Conservation (phyloP, 2,888 invertebrate species). For the Standfussiana lucernea region DNA sequence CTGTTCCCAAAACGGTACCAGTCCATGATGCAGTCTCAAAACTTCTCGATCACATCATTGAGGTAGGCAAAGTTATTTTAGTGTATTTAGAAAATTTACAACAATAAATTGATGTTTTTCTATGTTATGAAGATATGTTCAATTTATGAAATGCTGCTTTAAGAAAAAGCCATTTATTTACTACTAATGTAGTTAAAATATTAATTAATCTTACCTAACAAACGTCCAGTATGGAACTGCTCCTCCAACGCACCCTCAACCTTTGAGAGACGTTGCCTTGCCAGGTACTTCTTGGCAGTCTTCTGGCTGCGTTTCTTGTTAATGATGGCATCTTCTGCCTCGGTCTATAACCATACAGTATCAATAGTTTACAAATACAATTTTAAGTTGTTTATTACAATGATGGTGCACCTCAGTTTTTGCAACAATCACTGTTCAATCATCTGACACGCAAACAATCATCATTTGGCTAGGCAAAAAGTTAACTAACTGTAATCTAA, state of each 20-base stretch:
- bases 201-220: constrained; percentile 93
- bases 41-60: constrained; percentile 91
- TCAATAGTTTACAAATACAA: constrained; percentile 15
- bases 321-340: constrained; percentile 98
- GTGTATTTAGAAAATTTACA: neutral
- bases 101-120: neutral
- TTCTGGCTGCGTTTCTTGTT: constrained; percentile 98
- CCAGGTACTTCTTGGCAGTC: constrained; percentile 97
- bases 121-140: no score
- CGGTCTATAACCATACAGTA: constrained; percentile 91
- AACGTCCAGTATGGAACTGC: constrained; percentile 98
- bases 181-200: neutral
- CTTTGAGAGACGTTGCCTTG: constrained; percentile 97
- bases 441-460: constrained; percentile 91
- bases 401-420: constrained; percentile 63
- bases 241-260: constrained; percentile 98
- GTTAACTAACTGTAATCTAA: neutral
- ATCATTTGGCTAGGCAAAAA: constrained; percentile 62
- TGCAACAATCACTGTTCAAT: constrained; percentile 73
- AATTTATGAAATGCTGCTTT: neutral
- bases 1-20: constrained; percentile 93
- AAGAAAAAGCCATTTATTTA: neutral
- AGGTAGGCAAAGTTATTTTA: neutral
- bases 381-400: neutral
- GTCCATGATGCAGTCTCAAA: constrained; percentile 91